phyloP scores from a whole-genome alignment of 2,888 invertebrate genomes.

The Caenorhabditis becei region DNA sequence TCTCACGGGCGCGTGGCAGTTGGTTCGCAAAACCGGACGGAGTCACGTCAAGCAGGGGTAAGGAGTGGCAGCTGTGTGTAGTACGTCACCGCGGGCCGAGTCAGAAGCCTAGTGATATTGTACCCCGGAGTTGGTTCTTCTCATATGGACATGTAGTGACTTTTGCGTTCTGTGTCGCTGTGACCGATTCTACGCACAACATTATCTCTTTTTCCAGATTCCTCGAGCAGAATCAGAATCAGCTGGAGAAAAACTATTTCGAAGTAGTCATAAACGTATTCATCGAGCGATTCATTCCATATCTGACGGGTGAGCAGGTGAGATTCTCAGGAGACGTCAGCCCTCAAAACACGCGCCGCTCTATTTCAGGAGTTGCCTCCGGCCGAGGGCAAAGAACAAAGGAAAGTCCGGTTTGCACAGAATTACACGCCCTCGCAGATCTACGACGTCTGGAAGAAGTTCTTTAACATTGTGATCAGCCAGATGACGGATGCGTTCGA shows the following conservation, averaged over 20 bases:
- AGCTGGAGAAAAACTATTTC: conserved; percentile 80
- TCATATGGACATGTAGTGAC: too few relatives aligned
- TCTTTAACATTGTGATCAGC: conserved; percentile 60
- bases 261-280: conserved; percentile 77
- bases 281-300: conserved; percentile 75
- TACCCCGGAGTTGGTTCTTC: too few relatives aligned
- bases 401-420: conserved; percentile 78
- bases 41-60: conserved; percentile 72
- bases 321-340: conserved; percentile 14
- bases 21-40: conserved; percentile 79
- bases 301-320: conserved; percentile 79
- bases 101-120: neutral
- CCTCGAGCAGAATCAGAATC: conserved; percentile 79
- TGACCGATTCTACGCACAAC: conserved; percentile 2
- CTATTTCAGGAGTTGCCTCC: conserved; percentile 66
- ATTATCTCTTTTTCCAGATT: conserved; percentile 71
- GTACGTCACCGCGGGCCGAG: neutral
- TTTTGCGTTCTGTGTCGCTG: too few relatives aligned
- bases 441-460: conserved; percentile 77
- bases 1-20: conserved; percentile 80
- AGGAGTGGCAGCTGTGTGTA: conserved; percentile 3
- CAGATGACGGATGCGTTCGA: conserved; percentile 81
- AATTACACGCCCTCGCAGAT: conserved; percentile 74
- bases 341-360: neutral
- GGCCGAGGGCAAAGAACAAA: conserved; percentile 66